Evolutionary conservation across 2,113 vertebrate species (phyloP).

Genomic region (Corvus moneduloides): DNA sequence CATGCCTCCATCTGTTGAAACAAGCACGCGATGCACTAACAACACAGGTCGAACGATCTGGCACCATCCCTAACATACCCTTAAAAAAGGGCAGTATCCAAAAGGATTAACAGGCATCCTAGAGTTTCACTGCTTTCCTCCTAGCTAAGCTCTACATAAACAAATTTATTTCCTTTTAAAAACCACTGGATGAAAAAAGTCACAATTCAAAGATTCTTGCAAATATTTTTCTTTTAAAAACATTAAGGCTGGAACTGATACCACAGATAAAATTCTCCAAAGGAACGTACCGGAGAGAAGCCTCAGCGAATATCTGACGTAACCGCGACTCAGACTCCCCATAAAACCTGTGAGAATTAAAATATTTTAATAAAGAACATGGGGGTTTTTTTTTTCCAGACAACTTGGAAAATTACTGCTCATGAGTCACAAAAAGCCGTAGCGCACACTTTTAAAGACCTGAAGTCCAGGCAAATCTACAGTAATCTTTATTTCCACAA

Average conservation of each 20-base stretch:
- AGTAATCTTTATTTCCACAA: neutral
- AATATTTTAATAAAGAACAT: neutral
- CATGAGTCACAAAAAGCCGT: neutral
- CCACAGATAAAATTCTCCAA: neutral
- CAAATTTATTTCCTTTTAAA: constrained; percentile 1
- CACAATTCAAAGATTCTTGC: neutral
- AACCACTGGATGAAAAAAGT: neutral
- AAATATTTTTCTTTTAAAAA: neutral
- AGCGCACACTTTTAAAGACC: rapidly evolving
- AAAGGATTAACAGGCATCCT: neutral
- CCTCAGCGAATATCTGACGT: constrained; percentile 91
- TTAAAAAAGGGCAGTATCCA: neutral
- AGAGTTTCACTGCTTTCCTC: constrained; percentile 26
- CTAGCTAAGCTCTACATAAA: neutral
- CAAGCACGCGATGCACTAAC: neutral
- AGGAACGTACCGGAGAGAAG: constrained; percentile 81
- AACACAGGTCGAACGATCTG: rapidly evolving
- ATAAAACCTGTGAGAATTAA: constrained; percentile 83
- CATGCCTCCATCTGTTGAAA: neutral
- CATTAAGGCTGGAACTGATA: neutral
- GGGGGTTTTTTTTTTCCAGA: neutral
- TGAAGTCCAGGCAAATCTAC: neutral
- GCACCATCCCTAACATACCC: neutral
- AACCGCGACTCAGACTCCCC: constrained; percentile 91
- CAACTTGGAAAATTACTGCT: neutral